Percentiles rank a stretch among this genome's conserved stretches.
phyloP scores from a whole-genome alignment of 2,797 vertebrate species.

The Natrix natrix region DNA sequence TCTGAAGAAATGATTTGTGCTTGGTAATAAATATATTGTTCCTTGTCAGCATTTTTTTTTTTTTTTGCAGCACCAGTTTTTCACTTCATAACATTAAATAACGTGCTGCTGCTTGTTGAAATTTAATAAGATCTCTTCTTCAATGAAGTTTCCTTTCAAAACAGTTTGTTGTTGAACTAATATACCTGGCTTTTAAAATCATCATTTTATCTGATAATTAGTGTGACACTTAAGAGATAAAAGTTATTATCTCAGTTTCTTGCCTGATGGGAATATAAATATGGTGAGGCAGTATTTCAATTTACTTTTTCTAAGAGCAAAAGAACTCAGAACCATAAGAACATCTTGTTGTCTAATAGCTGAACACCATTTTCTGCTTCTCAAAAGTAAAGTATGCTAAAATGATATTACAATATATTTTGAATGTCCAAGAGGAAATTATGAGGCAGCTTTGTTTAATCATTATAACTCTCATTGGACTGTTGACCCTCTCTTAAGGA shows the following conservation, averaged over 20 bases:
- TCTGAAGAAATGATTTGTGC: background rate
- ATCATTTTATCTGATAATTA: constrained; percentile 41
- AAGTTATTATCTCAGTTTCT: constrained; percentile 28
- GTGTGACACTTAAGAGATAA: constrained; percentile 12
- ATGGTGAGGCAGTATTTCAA: constrained; percentile 17
- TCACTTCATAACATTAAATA: constrained; percentile 5
- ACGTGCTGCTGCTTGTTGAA: constrained; percentile 21
- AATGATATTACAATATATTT: background rate
- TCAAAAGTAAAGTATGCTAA: background rate
- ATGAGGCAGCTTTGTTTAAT: background rate
- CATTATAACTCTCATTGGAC: background rate
- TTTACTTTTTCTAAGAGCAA: background rate
- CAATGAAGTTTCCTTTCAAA: constrained; percentile 8
- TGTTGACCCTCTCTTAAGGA: background rate
- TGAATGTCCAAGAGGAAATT: background rate
- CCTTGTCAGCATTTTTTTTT: background rate
- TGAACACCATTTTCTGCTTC: background rate
- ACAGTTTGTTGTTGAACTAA: constrained; percentile 18
- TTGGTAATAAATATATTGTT: background rate
- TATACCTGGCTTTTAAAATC: constrained; percentile 37
- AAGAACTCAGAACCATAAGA: background rate
- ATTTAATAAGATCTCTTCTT: constrained; percentile 30
- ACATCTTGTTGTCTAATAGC: background rate
- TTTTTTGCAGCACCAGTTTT: background rate
- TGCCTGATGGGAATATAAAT: constrained; percentile 13